These are phyloP conservation scores for Cydia fagiglandana DNA, from an alignment of 1,140 invertebrate genomes.

Conservation along the genomic window DNA sequence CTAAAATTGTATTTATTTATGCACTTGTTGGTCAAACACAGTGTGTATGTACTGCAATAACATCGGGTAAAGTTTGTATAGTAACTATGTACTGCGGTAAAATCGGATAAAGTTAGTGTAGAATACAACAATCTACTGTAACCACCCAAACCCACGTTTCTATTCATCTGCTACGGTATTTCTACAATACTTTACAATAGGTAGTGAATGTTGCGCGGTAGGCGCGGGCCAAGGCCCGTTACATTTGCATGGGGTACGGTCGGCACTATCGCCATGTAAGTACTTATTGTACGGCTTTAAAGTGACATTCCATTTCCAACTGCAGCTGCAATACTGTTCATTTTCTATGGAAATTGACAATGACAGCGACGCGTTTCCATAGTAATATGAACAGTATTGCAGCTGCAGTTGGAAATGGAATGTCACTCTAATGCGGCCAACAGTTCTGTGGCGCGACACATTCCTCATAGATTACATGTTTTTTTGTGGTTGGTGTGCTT, in stretches of 20 bases:
- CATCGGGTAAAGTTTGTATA: neutral
- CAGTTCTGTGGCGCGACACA: conserved; percentile 32
- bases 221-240: conserved; percentile 48
- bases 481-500: neutral
- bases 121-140: neutral
- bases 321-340: too few species aligned
- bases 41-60: too few species aligned
- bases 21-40: too few species aligned
- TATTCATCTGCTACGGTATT: neutral
- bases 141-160: neutral
- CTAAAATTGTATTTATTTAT: too few species aligned
- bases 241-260: conserved; percentile 55
- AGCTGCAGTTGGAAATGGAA: too few species aligned
- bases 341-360: too few species aligned
- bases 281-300: too few species aligned
- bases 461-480: neutral
- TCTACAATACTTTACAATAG: conserved; percentile 13
- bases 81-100: too few species aligned
- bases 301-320: too few species aligned
- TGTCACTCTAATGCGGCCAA: neutral
- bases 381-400: too few species aligned
- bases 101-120: neutral
- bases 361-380: too few species aligned
- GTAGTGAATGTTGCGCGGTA: conserved; percentile 26
- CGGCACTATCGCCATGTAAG: conserved; percentile 11